Conservation (phyloP, 2,113 vertebrate genomes). For the Esox niger region DNA sequence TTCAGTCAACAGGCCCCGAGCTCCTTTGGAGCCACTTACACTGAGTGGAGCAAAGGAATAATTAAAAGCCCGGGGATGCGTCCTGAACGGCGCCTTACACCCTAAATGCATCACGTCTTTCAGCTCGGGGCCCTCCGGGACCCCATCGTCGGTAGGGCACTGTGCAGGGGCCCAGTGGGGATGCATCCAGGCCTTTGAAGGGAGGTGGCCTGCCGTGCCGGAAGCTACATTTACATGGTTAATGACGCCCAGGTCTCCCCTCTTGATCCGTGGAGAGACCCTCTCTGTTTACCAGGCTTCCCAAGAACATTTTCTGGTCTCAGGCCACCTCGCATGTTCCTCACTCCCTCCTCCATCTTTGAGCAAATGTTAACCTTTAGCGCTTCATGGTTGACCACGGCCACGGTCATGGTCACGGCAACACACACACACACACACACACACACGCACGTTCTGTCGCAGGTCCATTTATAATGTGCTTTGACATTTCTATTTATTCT, state of each 20-base stretch:
- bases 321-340: conserved; percentile 11
- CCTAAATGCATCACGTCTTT: no score
- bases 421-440: no score
- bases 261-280: conserved; percentile 56
- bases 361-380: neutral
- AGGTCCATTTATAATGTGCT: neutral
- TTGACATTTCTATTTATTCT: neutral
- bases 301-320: conserved; percentile 45
- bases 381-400: neutral
- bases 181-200: conserved; percentile 46
- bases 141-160: neutral
- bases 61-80: conserved; percentile 54
- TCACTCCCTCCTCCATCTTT: conserved; percentile 7
- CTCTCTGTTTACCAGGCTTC: conserved; percentile 42
- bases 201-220: conserved; percentile 55
- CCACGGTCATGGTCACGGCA: no score
- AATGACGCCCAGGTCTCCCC: conserved; percentile 61
- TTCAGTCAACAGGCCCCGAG: conserved; percentile 52
- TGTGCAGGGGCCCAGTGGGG: neutral
- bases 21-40: conserved; percentile 63
- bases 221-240: conserved; percentile 65
- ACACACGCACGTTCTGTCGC: neutral
- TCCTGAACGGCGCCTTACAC: no score
- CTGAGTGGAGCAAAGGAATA: conserved; percentile 58
- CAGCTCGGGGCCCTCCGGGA: no score